Percentiles rank a stretch among this genome's conserved stretches.
Conservation (phyloP, 1,140 invertebrate species). For the Drosophila nigromelanica region DNA sequence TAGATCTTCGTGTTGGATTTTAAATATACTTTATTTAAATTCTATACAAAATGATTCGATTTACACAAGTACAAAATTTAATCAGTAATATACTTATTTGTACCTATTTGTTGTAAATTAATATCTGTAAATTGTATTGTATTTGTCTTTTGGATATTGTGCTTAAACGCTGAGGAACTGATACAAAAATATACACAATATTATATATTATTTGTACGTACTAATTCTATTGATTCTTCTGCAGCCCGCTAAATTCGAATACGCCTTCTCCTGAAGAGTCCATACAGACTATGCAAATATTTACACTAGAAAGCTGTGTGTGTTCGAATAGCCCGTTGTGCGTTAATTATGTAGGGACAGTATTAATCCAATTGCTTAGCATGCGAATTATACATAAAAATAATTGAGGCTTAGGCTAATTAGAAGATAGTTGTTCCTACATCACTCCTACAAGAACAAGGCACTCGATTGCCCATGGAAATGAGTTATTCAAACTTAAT, state of each 20-base stretch:
- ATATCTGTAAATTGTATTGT: constrained; percentile 27
- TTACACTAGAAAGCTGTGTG: constrained; percentile 20
- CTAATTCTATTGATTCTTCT: constrained; percentile 3
- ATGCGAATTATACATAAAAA: constrained; percentile 24
- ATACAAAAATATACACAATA: constrained; percentile 8
- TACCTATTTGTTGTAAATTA: constrained; percentile 22
- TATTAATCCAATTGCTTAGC: constrained; percentile 22
- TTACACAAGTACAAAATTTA: constrained; percentile 46
- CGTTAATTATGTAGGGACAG: background rate
- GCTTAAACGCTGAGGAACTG: constrained; percentile 26
- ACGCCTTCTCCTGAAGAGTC: background rate
- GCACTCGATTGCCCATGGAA: constrained; percentile 46
- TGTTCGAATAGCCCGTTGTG: constrained; percentile 8
- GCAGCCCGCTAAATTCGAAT: background rate
- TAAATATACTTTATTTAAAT: constrained; percentile 42
- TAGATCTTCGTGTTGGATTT: background rate
- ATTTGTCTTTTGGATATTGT: constrained; percentile 11
- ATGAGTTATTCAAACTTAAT: constrained; percentile 47
- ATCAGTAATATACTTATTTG: constrained; percentile 23
- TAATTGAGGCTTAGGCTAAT: constrained; percentile 55
- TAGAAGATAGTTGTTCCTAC: constrained; percentile 46
- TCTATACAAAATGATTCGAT: constrained; percentile 68
- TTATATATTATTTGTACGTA: constrained; percentile 7
- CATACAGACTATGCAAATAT: constrained; percentile 6
- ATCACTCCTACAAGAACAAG: constrained; percentile 47